phyloP scores from a whole-genome alignment of 2,888 invertebrate genomes.

The Thera britannica region DNA sequence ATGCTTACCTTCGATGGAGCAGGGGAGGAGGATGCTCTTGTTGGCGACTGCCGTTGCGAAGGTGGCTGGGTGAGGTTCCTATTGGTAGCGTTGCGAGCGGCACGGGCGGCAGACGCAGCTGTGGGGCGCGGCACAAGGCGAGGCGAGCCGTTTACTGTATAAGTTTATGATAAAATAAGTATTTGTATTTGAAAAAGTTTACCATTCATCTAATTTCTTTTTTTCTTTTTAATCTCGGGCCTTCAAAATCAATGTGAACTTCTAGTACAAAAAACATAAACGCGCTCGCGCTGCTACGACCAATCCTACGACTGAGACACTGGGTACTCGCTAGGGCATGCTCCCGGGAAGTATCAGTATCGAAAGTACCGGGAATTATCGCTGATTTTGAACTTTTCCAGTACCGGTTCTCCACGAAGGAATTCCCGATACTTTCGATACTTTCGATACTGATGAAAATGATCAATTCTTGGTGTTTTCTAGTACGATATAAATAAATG shows the following conservation, averaged over 20 bases:
- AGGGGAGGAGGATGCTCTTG: constrained; percentile 46
- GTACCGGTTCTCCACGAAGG: too few species aligned
- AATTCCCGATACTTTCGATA: too few species aligned
- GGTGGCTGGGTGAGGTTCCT: constrained; percentile 52
- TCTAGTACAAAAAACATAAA: constrained; percentile 17
- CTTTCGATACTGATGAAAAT: too few species aligned
- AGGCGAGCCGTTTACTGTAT: constrained; percentile 53
- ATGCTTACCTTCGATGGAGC: constrained; percentile 47
- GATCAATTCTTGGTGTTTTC: too few species aligned
- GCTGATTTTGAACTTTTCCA: too few species aligned
- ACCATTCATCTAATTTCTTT: too few species aligned
- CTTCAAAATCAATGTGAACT: background rate
- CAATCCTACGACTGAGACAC: constrained; percentile 2
- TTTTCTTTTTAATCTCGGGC: background rate
- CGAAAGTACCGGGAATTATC: too few species aligned
- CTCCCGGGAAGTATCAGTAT: too few species aligned
- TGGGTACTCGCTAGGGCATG: too few species aligned
- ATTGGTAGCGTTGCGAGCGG: constrained; percentile 73
- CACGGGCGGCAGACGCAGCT: constrained; percentile 75
- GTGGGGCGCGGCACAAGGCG: constrained; percentile 69
- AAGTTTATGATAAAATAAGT: background rate
- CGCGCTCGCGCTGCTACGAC: constrained; percentile 11
- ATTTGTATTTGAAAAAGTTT: background rate
- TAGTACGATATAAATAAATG: too few species aligned
- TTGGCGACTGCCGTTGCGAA: constrained; percentile 55